Conservation (phyloP, 2,113 vertebrate genomes). For the Hyla sarda region DNA sequence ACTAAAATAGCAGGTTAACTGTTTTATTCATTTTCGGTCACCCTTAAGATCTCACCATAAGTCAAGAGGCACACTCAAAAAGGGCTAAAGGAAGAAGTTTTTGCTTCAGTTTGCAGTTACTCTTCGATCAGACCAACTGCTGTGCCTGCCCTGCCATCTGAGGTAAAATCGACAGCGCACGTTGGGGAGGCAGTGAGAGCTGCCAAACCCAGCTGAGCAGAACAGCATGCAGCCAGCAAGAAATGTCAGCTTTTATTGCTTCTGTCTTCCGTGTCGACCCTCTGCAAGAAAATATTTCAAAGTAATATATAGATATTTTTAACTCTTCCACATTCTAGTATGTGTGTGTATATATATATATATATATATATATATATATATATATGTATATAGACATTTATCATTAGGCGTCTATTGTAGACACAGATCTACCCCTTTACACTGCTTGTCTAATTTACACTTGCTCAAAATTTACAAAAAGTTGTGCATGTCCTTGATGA, state of each 20-base stretch:
- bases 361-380: no score
- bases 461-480: no score
- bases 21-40: conserved; percentile 24
- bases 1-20: conserved; percentile 6
- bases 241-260: conserved; percentile 77
- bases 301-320: conserved; percentile 64
- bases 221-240: conserved; percentile 67
- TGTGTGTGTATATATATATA: neutral
- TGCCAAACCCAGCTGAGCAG: conserved; percentile 66
- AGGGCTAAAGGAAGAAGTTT: conserved; percentile 59
- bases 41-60: conserved; percentile 28
- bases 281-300: conserved; percentile 68
- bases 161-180: conserved; percentile 70
- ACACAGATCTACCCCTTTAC: no score
- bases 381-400: no score
- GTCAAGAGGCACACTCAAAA: conserved; percentile 36
- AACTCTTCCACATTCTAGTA: conserved; percentile 1
- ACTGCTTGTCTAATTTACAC: no score
- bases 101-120: conserved; percentile 63
- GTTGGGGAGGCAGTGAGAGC: conserved; percentile 67
- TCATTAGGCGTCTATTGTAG: no score
- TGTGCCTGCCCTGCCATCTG: conserved; percentile 64
- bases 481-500: no score
- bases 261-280: conserved; percentile 65
- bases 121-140: conserved; percentile 69